Conservation (phyloP, 2,797 vertebrate genomes). For the Eulemur coronatus region DNA sequence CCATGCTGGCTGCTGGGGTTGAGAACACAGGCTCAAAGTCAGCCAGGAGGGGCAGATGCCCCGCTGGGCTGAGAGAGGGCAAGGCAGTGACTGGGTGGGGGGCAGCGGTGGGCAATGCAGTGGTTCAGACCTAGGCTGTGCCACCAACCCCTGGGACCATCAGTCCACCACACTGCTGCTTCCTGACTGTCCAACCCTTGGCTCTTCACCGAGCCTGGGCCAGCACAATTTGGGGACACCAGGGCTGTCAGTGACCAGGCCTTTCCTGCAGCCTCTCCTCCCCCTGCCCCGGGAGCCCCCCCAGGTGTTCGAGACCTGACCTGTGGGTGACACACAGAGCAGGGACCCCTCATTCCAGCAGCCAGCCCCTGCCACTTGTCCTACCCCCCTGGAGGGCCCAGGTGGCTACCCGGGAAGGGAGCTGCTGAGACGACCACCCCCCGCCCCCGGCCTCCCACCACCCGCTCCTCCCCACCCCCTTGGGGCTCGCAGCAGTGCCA, state of each 20-base stretch:
- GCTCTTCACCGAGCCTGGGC: neutral
- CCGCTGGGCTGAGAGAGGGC: too few species aligned
- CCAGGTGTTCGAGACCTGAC: neutral
- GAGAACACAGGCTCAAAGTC: neutral
- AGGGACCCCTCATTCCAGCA: neutral
- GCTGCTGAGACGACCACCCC: neutral
- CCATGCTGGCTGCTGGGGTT: neutral
- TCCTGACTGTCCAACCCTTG: neutral
- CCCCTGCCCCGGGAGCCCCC: neutral
- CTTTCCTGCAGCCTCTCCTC: neutral
- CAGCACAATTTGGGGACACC: neutral
- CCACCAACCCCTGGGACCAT: neutral
- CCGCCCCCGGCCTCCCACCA: neutral
- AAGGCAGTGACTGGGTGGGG: neutral
- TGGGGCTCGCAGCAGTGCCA: conserved; percentile 63
- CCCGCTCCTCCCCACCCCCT: neutral
- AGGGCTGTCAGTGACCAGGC: neutral
- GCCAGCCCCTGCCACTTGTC: neutral
- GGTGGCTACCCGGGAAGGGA: neutral
- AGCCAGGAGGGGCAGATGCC: neutral
- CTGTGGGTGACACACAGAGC: neutral
- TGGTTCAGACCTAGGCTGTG: neutral
- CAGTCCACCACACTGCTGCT: accelerated
- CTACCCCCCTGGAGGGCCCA: neutral
- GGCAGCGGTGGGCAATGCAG: neutral